Conservation (phyloP, 2,113 vertebrate species). For the Anolis carolinensis region DNA sequence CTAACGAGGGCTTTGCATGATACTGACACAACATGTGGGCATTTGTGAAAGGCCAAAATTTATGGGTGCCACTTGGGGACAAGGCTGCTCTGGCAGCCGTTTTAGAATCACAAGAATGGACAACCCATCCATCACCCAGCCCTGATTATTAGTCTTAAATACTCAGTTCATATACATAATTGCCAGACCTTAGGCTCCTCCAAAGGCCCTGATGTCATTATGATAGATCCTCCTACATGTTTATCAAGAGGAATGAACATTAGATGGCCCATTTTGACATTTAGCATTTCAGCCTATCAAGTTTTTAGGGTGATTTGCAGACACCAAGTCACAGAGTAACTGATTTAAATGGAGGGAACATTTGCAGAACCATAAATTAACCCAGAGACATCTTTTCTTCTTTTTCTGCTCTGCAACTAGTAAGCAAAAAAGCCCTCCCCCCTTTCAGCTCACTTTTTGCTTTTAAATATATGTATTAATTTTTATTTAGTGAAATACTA, state of each 20-base stretch:
- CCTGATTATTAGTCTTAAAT: conserved; percentile 65
- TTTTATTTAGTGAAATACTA: conserved; percentile 49
- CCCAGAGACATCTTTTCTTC: conserved; percentile 58
- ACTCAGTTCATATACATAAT: conserved; percentile 66
- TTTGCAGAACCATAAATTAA: conserved; percentile 71
- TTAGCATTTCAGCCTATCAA: conserved; percentile 65
- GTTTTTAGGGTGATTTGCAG: conserved; percentile 71
- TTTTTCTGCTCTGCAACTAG: conserved; percentile 55
- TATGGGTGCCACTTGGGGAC: conserved; percentile 74
- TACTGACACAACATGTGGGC: conserved; percentile 68
- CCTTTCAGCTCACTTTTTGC: conserved; percentile 41
- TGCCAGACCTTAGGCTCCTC: conserved; percentile 65
- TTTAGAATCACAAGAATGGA: conserved; percentile 65
- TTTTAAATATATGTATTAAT: conserved; percentile 38
- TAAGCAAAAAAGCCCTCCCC: conserved; percentile 47
- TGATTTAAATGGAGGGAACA: conserved; percentile 68
- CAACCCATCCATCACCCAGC: conserved; percentile 63
- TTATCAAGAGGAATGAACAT: conserved; percentile 65
- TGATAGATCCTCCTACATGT: conserved; percentile 73
- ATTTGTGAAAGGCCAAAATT: conserved; percentile 75
- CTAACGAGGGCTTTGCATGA: conserved; percentile 77
- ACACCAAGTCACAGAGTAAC: conserved; percentile 57
- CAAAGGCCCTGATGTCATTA: conserved; percentile 67
- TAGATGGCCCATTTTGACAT: conserved; percentile 64
- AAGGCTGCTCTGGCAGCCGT: conserved; percentile 66